Percentiles rank a stretch among this genome's conserved stretches.
Conservation (phyloP, 1,140 invertebrate genomes). For the Listronotus oregonensis region DNA sequence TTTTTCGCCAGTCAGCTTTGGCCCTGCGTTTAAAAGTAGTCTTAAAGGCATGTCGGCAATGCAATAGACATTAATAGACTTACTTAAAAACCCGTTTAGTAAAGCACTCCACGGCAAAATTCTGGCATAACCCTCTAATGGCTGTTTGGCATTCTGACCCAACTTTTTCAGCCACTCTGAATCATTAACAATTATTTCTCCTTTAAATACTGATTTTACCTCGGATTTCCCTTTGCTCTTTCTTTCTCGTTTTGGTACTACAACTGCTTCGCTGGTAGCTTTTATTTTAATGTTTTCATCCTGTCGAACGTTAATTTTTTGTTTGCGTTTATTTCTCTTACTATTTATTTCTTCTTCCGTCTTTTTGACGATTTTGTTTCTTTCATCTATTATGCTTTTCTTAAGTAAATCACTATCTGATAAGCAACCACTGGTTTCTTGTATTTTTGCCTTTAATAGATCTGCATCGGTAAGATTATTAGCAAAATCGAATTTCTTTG, state of each 20-base stretch:
- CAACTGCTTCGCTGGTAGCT: not conserved
- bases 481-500: constrained; percentile 18
- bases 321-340: constrained; percentile 37
- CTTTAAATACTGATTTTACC: constrained; percentile 38
- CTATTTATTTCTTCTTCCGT: not conserved
- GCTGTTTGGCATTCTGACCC: constrained; percentile 22
- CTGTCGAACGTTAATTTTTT: constrained; percentile 25
- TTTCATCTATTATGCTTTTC: constrained; percentile 12
- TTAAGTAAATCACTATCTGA: constrained; percentile 15
- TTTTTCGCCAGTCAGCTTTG: constrained; percentile 3
- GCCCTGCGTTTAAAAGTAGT: constrained; percentile 35
- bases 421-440: not conserved
- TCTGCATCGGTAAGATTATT: constrained; percentile 25
- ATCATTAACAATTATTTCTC: constrained; percentile 44
- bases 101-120: constrained; percentile 44
- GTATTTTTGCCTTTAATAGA: constrained; percentile 5
- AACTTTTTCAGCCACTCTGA: constrained; percentile 35
- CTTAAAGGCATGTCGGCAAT: constrained; percentile 26
- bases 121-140: constrained; percentile 30
- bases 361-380: not conserved
- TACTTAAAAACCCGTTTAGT: constrained; percentile 32
- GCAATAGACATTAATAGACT: constrained; percentile 43
- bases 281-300: constrained; percentile 13
- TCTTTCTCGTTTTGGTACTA: no score
- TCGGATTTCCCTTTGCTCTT: not conserved